Percentiles rank a stretch among this genome's conserved stretches.
phyloP scores from a whole-genome alignment of 2,888 invertebrate species.

The Leptura quadrifasciata region DNA sequence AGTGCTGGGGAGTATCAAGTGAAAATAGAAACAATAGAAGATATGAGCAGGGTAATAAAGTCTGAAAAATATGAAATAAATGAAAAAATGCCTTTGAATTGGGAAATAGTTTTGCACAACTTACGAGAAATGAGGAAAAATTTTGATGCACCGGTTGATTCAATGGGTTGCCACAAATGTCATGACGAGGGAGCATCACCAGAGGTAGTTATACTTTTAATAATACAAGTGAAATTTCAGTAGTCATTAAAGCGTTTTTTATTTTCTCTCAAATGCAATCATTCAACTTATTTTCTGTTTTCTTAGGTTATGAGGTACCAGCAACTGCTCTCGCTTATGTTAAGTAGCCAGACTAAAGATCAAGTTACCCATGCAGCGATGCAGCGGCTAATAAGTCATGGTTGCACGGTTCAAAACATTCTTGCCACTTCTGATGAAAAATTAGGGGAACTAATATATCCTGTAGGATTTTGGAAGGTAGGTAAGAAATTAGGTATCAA shows the following conservation, averaged over 20 bases:
- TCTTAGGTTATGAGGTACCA: conserved; percentile 89
- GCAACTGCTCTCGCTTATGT: conserved; percentile 91
- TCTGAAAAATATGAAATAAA: conserved; percentile 53
- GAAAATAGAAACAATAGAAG: background rate
- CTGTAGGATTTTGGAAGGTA: conserved; percentile 98
- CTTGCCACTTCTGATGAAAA: conserved; percentile 81
- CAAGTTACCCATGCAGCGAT: conserved; percentile 94
- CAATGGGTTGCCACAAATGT: conserved; percentile 92
- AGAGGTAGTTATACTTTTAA: conserved; percentile 69
- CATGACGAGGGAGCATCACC: conserved; percentile 79
- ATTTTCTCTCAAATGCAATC: no score
- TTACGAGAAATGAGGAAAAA: conserved; percentile 88
- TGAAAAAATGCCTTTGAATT: conserved; percentile 78
- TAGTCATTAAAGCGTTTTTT: background rate
- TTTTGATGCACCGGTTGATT: conserved; percentile 93
- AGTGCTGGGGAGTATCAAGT: background rate
- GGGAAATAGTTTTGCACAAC: conserved; percentile 84
- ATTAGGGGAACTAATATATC: conserved; percentile 89
- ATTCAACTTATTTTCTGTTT: background rate
- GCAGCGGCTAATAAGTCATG: conserved; percentile 82
- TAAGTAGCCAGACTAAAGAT: conserved; percentile 99
- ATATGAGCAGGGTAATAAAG: background rate
- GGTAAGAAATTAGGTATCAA: conserved; percentile 68
- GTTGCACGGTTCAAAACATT: conserved; percentile 85
- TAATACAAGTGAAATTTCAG: conserved; percentile 21